Percentiles rank a stretch among this genome's conserved stretches.
These are phyloP conservation scores for Hycleus phaleratus DNA, from an alignment of 1,140 invertebrate species.

Conservation along the genomic window DNA sequence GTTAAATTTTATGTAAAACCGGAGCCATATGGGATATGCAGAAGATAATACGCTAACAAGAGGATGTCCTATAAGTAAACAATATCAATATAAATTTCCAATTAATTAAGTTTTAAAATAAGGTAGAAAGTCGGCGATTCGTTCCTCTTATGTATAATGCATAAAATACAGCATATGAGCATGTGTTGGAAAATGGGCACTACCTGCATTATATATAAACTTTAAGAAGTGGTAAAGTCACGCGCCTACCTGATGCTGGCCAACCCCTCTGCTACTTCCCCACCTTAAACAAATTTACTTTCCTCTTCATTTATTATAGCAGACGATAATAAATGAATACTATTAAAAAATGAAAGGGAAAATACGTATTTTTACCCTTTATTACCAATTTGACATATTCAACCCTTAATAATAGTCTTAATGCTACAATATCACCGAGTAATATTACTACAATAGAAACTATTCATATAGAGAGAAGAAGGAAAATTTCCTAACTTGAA, in stretches of 20 bases:
- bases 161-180: too few species aligned
- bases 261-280: background rate
- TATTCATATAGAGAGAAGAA: too few species aligned
- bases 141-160: too few species aligned
- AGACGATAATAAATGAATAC: conserved; percentile 7
- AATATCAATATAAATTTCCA: conserved; percentile 16
- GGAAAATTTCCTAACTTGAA: too few species aligned
- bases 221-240: conserved; percentile 8
- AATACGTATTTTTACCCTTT: too few species aligned
- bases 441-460: too few species aligned
- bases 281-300: conserved; percentile 7
- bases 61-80: conserved; percentile 7
- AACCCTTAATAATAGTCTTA: too few species aligned
- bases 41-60: conserved; percentile 1
- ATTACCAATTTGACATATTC: too few species aligned
- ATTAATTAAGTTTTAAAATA: conserved; percentile 11
- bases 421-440: too few species aligned
- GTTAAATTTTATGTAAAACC: too few species aligned
- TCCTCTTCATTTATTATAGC: conserved; percentile 9
- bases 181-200: conserved; percentile 3
- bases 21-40: conserved; percentile 8
- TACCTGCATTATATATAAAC: conserved; percentile 12
- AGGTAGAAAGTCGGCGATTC: background rate
- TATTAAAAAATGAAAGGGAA: too few species aligned
- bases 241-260: conserved; percentile 16